Percentiles rank a stretch among this genome's conserved stretches.
Conservation (phyloP, 2,113 vertebrate genomes). For the Scomber scombrus region DNA sequence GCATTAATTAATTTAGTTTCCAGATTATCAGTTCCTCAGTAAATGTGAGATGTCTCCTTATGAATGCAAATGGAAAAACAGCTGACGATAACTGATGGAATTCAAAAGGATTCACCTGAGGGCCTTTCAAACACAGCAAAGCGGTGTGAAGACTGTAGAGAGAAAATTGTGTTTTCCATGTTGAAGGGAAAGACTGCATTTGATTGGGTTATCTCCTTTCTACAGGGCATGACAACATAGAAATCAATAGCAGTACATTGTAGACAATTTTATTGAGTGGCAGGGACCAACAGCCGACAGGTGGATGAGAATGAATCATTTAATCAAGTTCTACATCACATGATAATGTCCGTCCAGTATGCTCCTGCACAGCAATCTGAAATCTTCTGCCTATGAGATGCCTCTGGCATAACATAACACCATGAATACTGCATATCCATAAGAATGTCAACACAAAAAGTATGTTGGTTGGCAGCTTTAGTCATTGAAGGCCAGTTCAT, state of each 20-base stretch:
- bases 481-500: conserved; percentile 16
- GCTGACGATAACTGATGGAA: conserved; percentile 27
- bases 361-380: neutral
- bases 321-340: conserved; percentile 42
- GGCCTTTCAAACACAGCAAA: conserved; percentile 31
- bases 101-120: conserved; percentile 27
- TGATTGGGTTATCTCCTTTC: conserved; percentile 64
- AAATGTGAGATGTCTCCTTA: conserved; percentile 7
- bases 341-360: conserved; percentile 2
- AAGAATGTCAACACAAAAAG: conserved; percentile 5
- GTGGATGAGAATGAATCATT: conserved; percentile 55
- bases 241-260: conserved; percentile 64
- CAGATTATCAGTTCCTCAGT: conserved; percentile 27
- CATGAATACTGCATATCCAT: neutral
- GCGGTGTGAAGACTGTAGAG: conserved; percentile 7
- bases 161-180: conserved; percentile 61
- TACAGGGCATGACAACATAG: conserved; percentile 31
- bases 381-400: conserved; percentile 1
- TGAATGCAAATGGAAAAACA: conserved; percentile 31
- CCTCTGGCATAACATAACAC: neutral
- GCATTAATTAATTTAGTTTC: conserved; percentile 43
- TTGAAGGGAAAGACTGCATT: conserved; percentile 37
- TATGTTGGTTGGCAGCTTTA: neutral
- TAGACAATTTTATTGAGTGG: conserved; percentile 54
- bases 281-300: conserved; percentile 37